phyloP scores from a whole-genome alignment of 2,113 vertebrate genomes.

The Quiscalus mexicanus region DNA sequence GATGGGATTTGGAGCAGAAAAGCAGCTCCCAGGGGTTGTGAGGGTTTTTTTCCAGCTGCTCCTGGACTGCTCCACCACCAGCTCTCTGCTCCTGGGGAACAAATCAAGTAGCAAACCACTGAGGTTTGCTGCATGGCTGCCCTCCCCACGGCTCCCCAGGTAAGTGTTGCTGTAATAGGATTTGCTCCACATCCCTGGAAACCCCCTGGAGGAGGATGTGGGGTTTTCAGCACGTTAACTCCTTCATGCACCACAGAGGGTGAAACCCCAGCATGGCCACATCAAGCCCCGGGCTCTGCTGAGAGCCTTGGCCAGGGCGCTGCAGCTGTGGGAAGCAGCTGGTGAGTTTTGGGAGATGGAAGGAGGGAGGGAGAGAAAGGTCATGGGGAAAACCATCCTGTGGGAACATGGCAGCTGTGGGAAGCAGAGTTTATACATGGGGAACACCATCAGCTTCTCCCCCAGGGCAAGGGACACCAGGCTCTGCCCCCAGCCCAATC shows the following conservation, averaged over 20 bases:
- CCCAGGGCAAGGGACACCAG: fast-evolving
- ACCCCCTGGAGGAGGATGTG: neutral
- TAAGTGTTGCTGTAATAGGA: constrained; percentile 49
- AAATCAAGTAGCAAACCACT: constrained; percentile 36
- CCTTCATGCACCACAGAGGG: constrained; percentile 39
- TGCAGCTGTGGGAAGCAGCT: neutral
- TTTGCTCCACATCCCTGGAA: constrained; percentile 43
- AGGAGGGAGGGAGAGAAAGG: neutral
- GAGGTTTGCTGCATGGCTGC: constrained; percentile 61
- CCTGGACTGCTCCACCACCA: neutral
- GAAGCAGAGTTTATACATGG: neutral
- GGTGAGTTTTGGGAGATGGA: neutral
- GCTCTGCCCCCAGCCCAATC: neutral
- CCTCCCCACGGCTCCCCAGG: constrained; percentile 40
- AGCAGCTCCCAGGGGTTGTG: neutral
- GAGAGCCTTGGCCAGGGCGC: neutral
- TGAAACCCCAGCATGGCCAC: neutral
- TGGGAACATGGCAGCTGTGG: fast-evolving
- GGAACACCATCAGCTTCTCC: neutral
- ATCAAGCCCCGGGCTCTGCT: neutral
- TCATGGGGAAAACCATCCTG: neutral
- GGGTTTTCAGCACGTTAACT: constrained; percentile 32
- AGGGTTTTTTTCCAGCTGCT: neutral
- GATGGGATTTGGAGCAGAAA: neutral
- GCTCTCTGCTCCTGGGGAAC: neutral